Evolutionary conservation across 1,140 invertebrate species (phyloP).

Genomic region (Solenopsis fugax): DNA sequence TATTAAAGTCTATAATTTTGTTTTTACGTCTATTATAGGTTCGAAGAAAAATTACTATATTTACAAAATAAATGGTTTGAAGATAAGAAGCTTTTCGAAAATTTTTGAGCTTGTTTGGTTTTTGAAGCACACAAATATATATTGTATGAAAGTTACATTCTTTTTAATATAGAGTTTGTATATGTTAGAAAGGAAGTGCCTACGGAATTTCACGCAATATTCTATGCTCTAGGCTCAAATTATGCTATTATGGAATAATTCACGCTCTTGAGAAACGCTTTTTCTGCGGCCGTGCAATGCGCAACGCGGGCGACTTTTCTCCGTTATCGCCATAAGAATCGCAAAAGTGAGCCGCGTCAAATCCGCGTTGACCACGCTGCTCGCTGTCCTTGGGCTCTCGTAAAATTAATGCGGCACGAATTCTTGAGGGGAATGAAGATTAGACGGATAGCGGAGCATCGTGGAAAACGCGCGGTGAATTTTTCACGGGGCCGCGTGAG

Average conservation of each 20-base stretch:
- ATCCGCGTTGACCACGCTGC: not conserved
- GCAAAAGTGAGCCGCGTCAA: slow-evolving; percentile 13
- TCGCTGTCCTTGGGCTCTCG: not conserved
- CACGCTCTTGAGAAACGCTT: not conserved
- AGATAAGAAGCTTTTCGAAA: no score
- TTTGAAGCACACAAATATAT: no score
- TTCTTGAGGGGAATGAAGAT: not conserved
- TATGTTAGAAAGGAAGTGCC: not conserved
- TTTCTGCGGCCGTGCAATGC: not conserved
- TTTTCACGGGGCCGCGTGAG: slow-evolving; percentile 26
- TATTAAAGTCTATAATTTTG: no score
- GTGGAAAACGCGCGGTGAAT: not conserved
- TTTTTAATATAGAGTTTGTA: not conserved
- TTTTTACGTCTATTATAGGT: no score
- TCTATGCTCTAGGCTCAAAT: not conserved
- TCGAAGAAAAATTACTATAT: no score
- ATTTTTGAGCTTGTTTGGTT: no score
- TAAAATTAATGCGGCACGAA: slow-evolving; percentile 21
- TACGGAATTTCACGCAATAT: not conserved
- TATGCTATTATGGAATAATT: not conserved
- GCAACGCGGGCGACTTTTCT: not conserved
- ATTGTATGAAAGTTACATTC: no score
- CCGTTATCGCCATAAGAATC: not conserved
- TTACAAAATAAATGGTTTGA: no score
- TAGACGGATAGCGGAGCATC: not conserved